These are phyloP conservation scores for Panurus biarmicus DNA, from an alignment of 2,113 vertebrate genomes.

Conservation along the genomic window DNA sequence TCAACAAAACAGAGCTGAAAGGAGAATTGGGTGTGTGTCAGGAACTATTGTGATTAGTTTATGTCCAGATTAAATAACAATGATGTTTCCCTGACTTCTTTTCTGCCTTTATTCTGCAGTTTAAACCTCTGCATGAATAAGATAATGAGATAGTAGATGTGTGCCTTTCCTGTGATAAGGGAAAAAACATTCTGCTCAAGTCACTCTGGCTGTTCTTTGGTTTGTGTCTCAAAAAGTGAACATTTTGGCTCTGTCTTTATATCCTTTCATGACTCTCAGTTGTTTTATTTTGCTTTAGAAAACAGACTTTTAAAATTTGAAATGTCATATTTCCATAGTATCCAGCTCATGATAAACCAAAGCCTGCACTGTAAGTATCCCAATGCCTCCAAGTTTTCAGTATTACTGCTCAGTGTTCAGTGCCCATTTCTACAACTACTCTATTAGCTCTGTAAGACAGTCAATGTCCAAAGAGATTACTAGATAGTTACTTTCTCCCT, in stretches of 20 bases:
- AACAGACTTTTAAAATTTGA: not conserved
- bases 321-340: not conserved
- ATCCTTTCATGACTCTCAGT: not conserved
- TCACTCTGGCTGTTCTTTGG: not conserved
- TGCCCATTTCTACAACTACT: not conserved
- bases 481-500: not conserved
- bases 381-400: not conserved
- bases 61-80: not conserved
- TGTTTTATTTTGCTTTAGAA: not conserved
- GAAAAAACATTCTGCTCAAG: not conserved
- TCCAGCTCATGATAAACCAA: not conserved
- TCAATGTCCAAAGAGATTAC: not conserved
- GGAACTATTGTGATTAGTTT: not conserved
- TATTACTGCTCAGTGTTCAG: not conserved
- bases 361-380: not conserved
- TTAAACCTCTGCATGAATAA: not conserved
- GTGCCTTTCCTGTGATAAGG: not conserved
- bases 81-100: not conserved
- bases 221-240: not conserved
- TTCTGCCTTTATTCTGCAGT: not conserved
- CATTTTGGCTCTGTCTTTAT: not conserved
- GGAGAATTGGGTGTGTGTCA: not conserved
- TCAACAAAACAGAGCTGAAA: not conserved
- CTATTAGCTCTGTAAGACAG: not conserved
- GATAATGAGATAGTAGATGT: not conserved